Conservation (phyloP, 1,140 invertebrate species). For the Brachionus asplanchnoidis region DNA sequence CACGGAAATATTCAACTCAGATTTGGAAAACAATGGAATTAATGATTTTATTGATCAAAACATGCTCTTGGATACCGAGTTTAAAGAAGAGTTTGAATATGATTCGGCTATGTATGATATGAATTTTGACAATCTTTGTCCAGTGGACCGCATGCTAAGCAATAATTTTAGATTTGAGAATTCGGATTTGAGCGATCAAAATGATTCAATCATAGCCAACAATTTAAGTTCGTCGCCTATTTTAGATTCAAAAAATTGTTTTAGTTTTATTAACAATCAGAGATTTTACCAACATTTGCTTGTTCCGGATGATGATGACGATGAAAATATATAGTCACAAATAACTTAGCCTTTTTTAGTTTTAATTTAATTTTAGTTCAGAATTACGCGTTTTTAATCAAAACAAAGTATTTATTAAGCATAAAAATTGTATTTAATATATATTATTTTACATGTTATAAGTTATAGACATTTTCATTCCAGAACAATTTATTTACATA, state of each 20-base stretch:
- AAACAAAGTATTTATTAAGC: neutral
- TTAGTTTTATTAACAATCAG: neutral
- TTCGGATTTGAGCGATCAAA: neutral
- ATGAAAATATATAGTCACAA: neutral
- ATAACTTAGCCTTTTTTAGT: neutral
- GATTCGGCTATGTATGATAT: neutral
- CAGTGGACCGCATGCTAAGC: neutral
- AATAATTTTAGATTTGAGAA: conserved; percentile 15
- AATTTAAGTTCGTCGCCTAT: neutral
- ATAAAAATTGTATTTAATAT: neutral
- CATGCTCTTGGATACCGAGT: neutral
- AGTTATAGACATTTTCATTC: neutral
- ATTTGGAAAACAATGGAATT: neutral
- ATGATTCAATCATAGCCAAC: neutral
- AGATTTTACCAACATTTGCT: neutral
- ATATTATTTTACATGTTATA: neutral
- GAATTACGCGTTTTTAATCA: neutral
- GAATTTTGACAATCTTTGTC: neutral
- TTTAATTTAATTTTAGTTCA: neutral
- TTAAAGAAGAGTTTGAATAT: neutral
- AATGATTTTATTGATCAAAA: conserved; percentile 6
- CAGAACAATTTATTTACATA: neutral
- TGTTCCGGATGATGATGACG: neutral
- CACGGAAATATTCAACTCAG: conserved; percentile 12
- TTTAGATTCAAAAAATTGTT: neutral